Conservation (phyloP, 2,888 invertebrate species). For the Celastrina argiolus region DNA sequence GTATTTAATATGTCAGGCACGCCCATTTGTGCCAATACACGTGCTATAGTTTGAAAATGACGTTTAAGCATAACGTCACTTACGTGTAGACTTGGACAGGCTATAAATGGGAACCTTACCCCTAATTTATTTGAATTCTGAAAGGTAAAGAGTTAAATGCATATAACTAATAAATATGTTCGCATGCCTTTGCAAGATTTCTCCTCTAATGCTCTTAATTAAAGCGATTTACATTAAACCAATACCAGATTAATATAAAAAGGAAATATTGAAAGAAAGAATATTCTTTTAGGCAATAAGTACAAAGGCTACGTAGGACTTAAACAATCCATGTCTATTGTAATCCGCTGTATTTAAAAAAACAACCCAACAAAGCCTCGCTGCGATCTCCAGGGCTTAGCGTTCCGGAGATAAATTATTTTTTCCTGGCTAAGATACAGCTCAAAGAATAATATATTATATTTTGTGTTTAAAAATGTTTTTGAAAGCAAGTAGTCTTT, state of each 20-base stretch:
- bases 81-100: no score
- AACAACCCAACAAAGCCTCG: slow-evolving; percentile 17
- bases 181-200: neutral
- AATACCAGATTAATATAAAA: neutral
- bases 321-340: slow-evolving; percentile 20
- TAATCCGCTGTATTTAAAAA: slow-evolving; percentile 16
- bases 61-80: no score
- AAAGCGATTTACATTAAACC: neutral
- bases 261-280: neutral
- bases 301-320: slow-evolving; percentile 17
- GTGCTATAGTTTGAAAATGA: no score
- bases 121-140: no score
- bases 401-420: slow-evolving; percentile 20
- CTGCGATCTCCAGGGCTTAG: slow-evolving; percentile 21
- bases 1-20: no score
- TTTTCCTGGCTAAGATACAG: slow-evolving; percentile 10
- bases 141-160: no score
- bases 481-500: neutral
- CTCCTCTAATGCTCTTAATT: neutral
- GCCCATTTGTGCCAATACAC: no score
- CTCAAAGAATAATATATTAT: neutral
- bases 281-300: neutral
- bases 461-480: neutral
- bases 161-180: no score
- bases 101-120: no score